Conservation (phyloP, 2,113 vertebrate genomes). For the Phalacrocorax carbo region DNA sequence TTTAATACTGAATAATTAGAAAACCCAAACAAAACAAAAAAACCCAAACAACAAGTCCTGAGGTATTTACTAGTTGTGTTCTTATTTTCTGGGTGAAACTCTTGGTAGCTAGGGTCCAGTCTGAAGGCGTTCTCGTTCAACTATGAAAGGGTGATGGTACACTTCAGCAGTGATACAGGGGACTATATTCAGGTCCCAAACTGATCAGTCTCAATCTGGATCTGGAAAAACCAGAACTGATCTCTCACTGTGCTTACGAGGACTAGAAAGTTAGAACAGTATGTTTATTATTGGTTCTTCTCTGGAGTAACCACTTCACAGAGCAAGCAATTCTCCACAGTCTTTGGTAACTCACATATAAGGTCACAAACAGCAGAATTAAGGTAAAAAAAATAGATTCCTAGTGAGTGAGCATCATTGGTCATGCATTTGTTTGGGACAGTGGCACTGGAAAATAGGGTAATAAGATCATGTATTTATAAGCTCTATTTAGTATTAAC, state of each 20-base stretch:
- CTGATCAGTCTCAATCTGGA: background rate
- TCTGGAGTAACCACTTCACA: background rate
- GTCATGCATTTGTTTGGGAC: background rate
- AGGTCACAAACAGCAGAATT: background rate
- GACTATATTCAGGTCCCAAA: background rate
- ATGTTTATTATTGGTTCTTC: background rate
- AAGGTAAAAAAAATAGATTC: background rate
- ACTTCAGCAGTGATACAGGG: background rate
- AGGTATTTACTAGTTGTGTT: background rate
- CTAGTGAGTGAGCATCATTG: background rate
- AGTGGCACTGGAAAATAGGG: background rate
- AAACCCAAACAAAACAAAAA: background rate
- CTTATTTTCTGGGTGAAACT: background rate
- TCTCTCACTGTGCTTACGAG: background rate
- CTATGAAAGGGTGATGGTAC: background rate
- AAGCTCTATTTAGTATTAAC: background rate
- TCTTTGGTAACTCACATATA: background rate
- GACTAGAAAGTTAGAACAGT: background rate
- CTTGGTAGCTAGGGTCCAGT: background rate
- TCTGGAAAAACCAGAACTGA: background rate
- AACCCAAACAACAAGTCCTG: background rate
- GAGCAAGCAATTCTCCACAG: background rate
- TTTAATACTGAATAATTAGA: background rate
- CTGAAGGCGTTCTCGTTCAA: background rate
- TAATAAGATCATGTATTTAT: background rate